Evolutionary conservation across 1,140 invertebrate genomes (phyloP).

Genomic region (Eumaeus atala): DNA sequence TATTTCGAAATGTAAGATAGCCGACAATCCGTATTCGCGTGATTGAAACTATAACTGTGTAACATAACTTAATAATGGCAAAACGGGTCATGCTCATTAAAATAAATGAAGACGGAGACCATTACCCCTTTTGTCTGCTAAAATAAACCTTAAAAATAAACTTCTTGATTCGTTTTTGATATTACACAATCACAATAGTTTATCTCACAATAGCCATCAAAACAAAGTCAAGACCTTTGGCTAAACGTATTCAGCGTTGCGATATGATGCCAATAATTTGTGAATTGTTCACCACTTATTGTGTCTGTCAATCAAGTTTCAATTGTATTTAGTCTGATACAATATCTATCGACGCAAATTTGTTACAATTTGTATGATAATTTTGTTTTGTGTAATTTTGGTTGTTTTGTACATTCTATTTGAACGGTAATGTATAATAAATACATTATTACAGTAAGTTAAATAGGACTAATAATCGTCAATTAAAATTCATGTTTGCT

Average conservation of each 20-base stretch:
- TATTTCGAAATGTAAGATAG: too few relatives aligned
- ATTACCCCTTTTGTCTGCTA: constrained; percentile 1
- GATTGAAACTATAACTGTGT: too few relatives aligned
- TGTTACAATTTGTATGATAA: constrained; percentile 10
- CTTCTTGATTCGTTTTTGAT: constrained; percentile 11
- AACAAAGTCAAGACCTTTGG: constrained; percentile 60
- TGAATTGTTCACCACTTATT: constrained; percentile 59
- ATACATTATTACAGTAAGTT: too few relatives aligned
- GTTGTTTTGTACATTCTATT: background rate
- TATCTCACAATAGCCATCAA: constrained; percentile 44
- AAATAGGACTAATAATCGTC: too few relatives aligned
- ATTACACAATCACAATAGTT: constrained; percentile 15
- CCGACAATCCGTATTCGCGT: too few relatives aligned
- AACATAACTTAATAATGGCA: background rate
- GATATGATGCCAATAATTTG: constrained; percentile 58
- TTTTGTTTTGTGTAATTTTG: too few relatives aligned
- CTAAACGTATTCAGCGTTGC: constrained; percentile 58
- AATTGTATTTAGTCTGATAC: background rate
- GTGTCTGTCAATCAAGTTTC: constrained; percentile 60
- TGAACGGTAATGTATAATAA: background rate
- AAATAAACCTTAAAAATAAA: background rate
- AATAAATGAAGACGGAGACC: constrained; percentile 10
- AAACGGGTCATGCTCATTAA: constrained; percentile 4
- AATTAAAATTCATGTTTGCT: too few relatives aligned
- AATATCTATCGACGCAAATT: constrained; percentile 5